Conservation (phyloP, 2,113 vertebrate species). For the Cairina moschata region DNA sequence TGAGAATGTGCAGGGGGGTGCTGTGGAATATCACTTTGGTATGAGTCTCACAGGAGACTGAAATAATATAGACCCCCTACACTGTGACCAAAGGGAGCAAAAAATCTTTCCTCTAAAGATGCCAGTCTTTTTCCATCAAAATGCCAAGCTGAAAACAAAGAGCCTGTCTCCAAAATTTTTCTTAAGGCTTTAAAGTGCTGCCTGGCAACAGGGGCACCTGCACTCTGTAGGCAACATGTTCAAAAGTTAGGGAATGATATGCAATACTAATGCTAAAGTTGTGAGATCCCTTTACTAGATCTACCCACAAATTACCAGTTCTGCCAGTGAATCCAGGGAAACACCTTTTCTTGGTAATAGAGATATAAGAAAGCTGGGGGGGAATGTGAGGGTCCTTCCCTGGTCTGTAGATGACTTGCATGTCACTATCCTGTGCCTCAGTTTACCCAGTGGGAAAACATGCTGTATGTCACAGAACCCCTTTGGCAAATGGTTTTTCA, state of each 20-base stretch:
- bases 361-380: not conserved
- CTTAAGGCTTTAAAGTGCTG: not conserved
- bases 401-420: not conserved
- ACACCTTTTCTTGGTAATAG: not conserved
- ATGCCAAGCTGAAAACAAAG: not conserved
- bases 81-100: not conserved
- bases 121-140: not conserved
- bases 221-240: not conserved
- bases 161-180: not conserved
- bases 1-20: not conserved
- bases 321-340: not conserved
- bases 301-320: not conserved
- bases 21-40: not conserved
- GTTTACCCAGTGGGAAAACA: not conserved
- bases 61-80: not conserved
- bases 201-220: not conserved
- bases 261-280: not conserved
- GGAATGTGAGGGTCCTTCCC: not conserved
- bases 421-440: not conserved
- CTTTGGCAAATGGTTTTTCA: not conserved
- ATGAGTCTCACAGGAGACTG: not conserved
- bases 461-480: not conserved
- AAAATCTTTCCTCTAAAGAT: conserved; percentile 24
- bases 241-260: not conserved
- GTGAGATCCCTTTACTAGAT: not conserved